phyloP scores from a whole-genome alignment of 1,140 invertebrate genomes.

The Eumeta japonica region DNA sequence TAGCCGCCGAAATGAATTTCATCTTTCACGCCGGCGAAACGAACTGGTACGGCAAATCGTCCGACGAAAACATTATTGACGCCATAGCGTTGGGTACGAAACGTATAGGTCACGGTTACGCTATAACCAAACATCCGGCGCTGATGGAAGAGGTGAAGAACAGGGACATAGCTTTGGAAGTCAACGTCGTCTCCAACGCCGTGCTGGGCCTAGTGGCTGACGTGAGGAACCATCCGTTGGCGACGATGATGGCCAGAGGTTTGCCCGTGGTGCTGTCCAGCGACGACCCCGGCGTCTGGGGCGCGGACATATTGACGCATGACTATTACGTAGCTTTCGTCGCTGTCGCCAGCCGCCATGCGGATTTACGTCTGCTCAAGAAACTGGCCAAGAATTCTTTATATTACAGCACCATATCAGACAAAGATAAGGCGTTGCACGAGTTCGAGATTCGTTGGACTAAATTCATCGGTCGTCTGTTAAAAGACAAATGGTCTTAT shows the following conservation, averaged over 20 bases:
- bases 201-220: slow-evolving; percentile 76
- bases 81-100: slow-evolving; percentile 74
- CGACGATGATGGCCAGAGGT: slow-evolving; percentile 63
- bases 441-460: slow-evolving; percentile 44
- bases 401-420: slow-evolving; percentile 55
- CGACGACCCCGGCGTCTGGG: slow-evolving; percentile 80
- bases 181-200: slow-evolving; percentile 80
- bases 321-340: slow-evolving; percentile 83
- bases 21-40: slow-evolving; percentile 86
- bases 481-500: too few species aligned
- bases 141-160: slow-evolving; percentile 63
- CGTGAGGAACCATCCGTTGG: slow-evolving; percentile 78
- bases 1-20: slow-evolving; percentile 58
- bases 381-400: slow-evolving; percentile 79
- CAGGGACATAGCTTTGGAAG: slow-evolving; percentile 72
- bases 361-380: slow-evolving; percentile 75
- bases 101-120: slow-evolving; percentile 67
- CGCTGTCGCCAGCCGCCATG: slow-evolving; percentile 69
- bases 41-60: slow-evolving; percentile 66
- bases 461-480: too few species aligned
- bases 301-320: slow-evolving; percentile 68
- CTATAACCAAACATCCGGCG: slow-evolving; percentile 73
- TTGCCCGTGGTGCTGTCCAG: slow-evolving; percentile 63
- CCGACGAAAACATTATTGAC: slow-evolving; percentile 76
- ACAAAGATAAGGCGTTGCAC: slow-evolving; percentile 38